Conservation (phyloP, 2,113 vertebrate genomes). For the Scomber colias region DNA sequence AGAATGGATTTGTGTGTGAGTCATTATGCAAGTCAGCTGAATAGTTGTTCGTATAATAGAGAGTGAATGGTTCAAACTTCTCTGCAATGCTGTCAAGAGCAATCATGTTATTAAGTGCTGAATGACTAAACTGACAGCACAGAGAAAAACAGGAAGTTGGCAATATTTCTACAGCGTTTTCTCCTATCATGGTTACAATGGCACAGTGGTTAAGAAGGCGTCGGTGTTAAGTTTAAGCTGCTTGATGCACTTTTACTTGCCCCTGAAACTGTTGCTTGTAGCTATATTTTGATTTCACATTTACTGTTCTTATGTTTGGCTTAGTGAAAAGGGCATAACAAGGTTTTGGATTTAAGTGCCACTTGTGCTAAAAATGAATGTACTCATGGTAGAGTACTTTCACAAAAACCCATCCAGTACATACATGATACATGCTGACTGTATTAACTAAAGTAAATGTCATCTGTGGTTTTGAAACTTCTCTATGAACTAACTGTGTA, state of each 20-base stretch:
- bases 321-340: neutral
- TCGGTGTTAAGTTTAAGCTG: neutral
- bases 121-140: slow-evolving; percentile 9
- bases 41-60: slow-evolving; percentile 8
- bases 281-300: neutral
- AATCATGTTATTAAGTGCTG: neutral
- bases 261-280: neutral
- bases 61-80: slow-evolving; percentile 7
- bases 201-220: neutral
- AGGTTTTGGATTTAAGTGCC: slow-evolving; percentile 5
- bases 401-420: neutral
- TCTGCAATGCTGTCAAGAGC: slow-evolving; percentile 2
- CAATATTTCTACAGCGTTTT: slow-evolving; percentile 5
- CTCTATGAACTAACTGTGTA: neutral
- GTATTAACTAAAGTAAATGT: neutral
- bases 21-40: slow-evolving; percentile 34
- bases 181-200: slow-evolving; percentile 1
- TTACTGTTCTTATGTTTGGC: neutral
- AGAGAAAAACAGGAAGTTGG: slow-evolving; percentile 14
- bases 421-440: neutral
- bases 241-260: neutral
- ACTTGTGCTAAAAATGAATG: slow-evolving; percentile 18
- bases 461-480: slow-evolving; percentile 5
- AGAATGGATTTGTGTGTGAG: slow-evolving; percentile 30
- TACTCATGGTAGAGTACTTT: neutral